Percentiles rank a stretch among this genome's conserved stretches.
Conservation (phyloP, 2,888 invertebrate genomes). For the Teinopalpus imperialis region DNA sequence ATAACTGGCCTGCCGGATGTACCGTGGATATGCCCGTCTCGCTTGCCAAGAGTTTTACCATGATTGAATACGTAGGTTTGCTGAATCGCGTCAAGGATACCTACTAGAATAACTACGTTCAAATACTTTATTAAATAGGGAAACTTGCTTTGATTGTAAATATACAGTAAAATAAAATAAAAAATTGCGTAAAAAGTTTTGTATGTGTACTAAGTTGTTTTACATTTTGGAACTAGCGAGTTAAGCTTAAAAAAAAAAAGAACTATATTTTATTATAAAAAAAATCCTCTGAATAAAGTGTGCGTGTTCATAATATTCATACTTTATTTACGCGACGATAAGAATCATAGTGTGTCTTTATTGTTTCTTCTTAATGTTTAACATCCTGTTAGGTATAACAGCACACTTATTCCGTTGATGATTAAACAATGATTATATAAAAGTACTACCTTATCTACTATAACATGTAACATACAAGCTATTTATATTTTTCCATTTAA, state of each 20-base stretch:
- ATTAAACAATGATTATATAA: constrained; percentile 16
- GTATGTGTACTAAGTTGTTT: too few relatives aligned
- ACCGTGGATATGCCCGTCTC: constrained; percentile 23
- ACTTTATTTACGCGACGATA: constrained; percentile 10
- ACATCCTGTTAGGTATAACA: constrained; percentile 23
- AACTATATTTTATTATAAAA: too few relatives aligned
- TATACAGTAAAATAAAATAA: too few relatives aligned
- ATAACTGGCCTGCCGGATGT: constrained; percentile 30
- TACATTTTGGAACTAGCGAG: too few relatives aligned
- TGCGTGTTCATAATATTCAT: too few relatives aligned
- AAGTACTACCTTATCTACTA: constrained; percentile 13
- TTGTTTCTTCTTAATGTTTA: too few relatives aligned
- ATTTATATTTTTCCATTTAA: constrained; percentile 3
- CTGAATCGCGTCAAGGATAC: constrained; percentile 19
- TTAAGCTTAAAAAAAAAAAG: too few relatives aligned
- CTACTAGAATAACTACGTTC: not conserved
- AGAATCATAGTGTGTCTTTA: constrained; percentile 8
- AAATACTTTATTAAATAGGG: constrained; percentile 6
- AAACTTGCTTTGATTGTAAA: too few relatives aligned
- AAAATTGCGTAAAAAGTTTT: too few relatives aligned
- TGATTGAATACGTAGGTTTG: constrained; percentile 33
- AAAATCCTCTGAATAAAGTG: too few relatives aligned
- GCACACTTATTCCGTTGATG: constrained; percentile 9
- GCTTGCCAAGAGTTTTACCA: constrained; percentile 37
- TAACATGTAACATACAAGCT: not conserved